Evolutionary conservation across 2,797 vertebrate species (phyloP), one percentile per base, ranked within the genome.

Genomic region (Monodelphis domestica): DNA sequence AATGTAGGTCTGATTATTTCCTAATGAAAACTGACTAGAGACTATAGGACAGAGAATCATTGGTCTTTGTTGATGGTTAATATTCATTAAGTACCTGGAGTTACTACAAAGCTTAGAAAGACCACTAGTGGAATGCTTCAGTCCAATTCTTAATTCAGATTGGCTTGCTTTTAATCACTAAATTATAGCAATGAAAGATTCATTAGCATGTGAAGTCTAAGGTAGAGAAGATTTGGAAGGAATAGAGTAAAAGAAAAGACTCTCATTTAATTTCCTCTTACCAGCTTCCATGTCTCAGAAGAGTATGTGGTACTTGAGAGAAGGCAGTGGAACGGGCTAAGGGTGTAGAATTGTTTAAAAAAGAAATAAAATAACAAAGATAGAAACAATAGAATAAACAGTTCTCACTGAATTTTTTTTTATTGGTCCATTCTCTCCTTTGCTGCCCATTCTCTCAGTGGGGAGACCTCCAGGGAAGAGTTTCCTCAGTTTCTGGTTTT

Each of bases 1-100:
- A 95, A 95, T 95, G 90, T 89, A 94, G 94, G 92, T 92, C 93
- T 96, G 95, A 93, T 97, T 95, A 88, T 93, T 92, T 92, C 90
- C 56, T 51, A 90, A 94, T 53, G 53, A 91, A 93, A 96, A 89
- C 92, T 94, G 97, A 96, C 95, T 92, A 90, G 95, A 93, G 88
- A 90, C 29, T 92, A 89, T 95, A 90, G 53, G 94, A 55, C 87
- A 95, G 56, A 50, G 94, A 89, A 78, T 91, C 92, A 50, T 84
- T 92, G 92, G 57, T 51, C 28, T 63, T 0, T 84, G 91, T 90
- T 92, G 91, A 55, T 94, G 70, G 87, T 89, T 93, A 90, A 53
- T 92, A 55, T 95, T 93, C 92, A 93, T 28, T 91, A 91, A 50
- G 53, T 14, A 14, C 21, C 11, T 30, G 50, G 38, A 84, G 45